Evolutionary conservation across 2,797 vertebrate species (phyloP), one percentile per base, ranked within the genome.

Genomic region (Karalla daura): DNA sequence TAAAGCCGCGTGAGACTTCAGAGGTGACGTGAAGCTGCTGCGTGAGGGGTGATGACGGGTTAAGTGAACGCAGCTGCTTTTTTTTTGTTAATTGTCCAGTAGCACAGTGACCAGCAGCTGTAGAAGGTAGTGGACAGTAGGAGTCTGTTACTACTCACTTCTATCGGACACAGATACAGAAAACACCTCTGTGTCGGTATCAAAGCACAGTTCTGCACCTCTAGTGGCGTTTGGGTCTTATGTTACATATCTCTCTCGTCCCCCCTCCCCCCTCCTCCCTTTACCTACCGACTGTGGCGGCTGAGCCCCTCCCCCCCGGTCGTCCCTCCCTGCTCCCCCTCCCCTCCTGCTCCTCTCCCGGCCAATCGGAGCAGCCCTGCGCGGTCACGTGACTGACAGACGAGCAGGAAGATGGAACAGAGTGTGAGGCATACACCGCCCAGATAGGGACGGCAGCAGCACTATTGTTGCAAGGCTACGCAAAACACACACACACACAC

Each of bases 351-450:
- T 76, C 60, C 43, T 70, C 61, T 70, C 37, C 32, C 54, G 53
- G 79, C 94, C 91, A 94, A 89, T 93, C 78, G 65, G 30, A 51
- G 67, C 52, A 46, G 54, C 62, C 28, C 17, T n/a, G 5, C 36
- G 27, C 1, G n/a, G 52, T 92, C 92, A 94, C 76, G 71, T 94
- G 92, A 88, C 81, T 58, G 66, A 70, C 68, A 86, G 68, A 76
- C 43, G 83, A 91, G 87, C 91, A 93, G 91, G 88, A 93, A 93
- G 81, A 89, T 70, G 68, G 73, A 83, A 63, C 77, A 80, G 85
- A 88, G 84, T 83, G 76, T 86, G 83, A 91, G 89, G 81, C 74
- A 71, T 74, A 66, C 82, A 86, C 88, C 79, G 58, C 76, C 81
- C 80, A 80, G 83, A 86, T 51, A 74, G 70, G 77, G 71, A 75